Conservation (phyloP, 53 echinoderm and acorn worm species). For the Henricia sp. region DNA sequence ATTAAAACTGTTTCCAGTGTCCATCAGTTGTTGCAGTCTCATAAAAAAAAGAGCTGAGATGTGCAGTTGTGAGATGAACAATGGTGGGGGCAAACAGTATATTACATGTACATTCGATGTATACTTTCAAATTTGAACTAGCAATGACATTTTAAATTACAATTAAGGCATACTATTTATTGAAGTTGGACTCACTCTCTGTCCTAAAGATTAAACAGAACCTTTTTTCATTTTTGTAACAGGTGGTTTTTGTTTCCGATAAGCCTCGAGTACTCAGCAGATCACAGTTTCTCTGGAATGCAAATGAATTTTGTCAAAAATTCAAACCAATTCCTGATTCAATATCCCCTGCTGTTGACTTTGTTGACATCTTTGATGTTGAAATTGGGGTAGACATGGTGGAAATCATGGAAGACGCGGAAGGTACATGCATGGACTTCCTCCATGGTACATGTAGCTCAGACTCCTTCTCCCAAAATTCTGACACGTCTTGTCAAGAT, state of each 20-base stretch:
- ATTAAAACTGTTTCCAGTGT: no score
- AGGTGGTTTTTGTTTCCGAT: not conserved
- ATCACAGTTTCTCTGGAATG: not conserved
- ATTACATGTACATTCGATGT: not conserved
- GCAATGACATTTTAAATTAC: no score
- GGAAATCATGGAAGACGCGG: not conserved
- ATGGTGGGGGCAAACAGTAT: not conserved
- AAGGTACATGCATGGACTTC: not conserved
- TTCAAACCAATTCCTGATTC: not conserved
- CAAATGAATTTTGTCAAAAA: not conserved
- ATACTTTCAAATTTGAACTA: not conserved
- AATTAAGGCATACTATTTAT: no score
- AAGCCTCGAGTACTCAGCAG: not conserved
- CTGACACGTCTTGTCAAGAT: not conserved
- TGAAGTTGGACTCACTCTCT: not conserved
- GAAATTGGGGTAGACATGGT: not conserved
- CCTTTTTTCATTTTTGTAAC: not conserved
- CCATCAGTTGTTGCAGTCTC: no score
- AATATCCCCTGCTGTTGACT: not conserved
- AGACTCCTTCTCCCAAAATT: no score
- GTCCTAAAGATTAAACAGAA: not conserved
- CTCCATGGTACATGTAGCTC: no score
- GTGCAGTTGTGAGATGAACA: not conserved
- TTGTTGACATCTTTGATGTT: not conserved
- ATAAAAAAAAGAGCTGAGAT: no score